Conservation (phyloP, 2,797 vertebrate genomes). For the Acrocephalus scirpaceus region DNA sequence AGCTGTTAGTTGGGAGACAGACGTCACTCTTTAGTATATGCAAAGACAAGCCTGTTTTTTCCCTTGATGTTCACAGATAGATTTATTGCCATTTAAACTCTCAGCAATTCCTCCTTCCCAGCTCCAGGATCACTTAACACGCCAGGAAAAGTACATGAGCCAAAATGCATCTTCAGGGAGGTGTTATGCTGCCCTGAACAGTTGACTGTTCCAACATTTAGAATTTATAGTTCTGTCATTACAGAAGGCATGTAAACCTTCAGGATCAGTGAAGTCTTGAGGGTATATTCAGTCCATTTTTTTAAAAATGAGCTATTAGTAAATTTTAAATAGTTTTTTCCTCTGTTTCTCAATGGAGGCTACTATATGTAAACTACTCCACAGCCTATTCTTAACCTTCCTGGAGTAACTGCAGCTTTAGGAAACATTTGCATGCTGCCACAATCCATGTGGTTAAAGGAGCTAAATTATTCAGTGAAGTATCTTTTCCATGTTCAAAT, state of each 20-base stretch:
- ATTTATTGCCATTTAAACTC: not conserved
- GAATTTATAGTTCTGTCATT: not conserved
- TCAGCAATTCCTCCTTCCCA: not conserved
- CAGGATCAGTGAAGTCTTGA: not conserved
- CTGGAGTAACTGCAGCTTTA: not conserved
- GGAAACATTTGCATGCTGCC: not conserved
- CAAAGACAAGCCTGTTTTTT: not conserved
- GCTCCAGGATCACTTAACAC: not conserved
- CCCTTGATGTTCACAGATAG: not conserved
- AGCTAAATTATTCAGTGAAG: constrained; percentile 11
- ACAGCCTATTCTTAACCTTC: not conserved
- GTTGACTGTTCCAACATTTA: not conserved
- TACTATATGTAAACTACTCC: not conserved
- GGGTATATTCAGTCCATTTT: not conserved
- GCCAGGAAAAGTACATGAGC: not conserved
- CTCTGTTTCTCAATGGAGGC: not conserved
- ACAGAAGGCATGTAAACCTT: not conserved
- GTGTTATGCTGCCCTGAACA: not conserved
- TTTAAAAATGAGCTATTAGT: not conserved
- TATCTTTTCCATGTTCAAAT: not conserved
- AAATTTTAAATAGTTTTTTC: not conserved
- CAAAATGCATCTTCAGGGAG: not conserved
- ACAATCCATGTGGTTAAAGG: not conserved
- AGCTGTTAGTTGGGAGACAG: not conserved
- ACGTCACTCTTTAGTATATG: not conserved